These are phyloP conservation scores for Poeciliopsis presidionis DNA, from an alignment of 2,797 vertebrate genomes.

Conservation along the genomic window DNA sequence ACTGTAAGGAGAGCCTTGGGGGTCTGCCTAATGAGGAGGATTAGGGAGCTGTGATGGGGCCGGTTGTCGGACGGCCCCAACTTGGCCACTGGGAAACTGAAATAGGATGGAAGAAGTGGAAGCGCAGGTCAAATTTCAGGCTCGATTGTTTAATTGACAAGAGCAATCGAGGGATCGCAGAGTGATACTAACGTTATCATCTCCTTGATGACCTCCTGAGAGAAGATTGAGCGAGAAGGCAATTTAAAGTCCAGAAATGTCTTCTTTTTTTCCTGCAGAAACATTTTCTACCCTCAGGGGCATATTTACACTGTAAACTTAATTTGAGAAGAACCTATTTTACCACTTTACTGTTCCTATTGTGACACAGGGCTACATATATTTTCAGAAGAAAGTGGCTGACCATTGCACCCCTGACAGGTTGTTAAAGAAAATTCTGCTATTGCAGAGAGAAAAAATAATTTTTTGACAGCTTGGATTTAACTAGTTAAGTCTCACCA, in stretches of 20 bases:
- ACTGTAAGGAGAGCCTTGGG: constrained; percentile 67
- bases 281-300: constrained; percentile 27
- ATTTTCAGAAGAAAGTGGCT: neutral
- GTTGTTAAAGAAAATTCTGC: neutral
- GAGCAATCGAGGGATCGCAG: constrained; percentile 60
- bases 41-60: constrained; percentile 66
- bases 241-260: constrained; percentile 28
- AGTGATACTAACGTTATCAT: constrained; percentile 56
- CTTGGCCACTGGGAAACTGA: constrained; percentile 40
- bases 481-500: neutral
- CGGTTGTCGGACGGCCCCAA: constrained; percentile 29
- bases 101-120: constrained; percentile 29
- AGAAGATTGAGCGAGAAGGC: constrained; percentile 17
- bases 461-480: neutral
- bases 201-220: constrained; percentile 48
- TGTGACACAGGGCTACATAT: neutral
- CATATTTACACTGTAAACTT: constrained; percentile 35
- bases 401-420: neutral
- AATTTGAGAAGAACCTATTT: constrained; percentile 33
- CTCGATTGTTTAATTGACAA: constrained; percentile 63
- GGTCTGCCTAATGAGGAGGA: constrained; percentile 70
- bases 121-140: constrained; percentile 33
- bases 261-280: neutral
- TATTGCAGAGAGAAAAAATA: neutral
- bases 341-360: constrained; percentile 15